Base-by-base conservation (phyloP, 2,888 invertebrate genomes). In the Pollenia angustigena region DNA sequence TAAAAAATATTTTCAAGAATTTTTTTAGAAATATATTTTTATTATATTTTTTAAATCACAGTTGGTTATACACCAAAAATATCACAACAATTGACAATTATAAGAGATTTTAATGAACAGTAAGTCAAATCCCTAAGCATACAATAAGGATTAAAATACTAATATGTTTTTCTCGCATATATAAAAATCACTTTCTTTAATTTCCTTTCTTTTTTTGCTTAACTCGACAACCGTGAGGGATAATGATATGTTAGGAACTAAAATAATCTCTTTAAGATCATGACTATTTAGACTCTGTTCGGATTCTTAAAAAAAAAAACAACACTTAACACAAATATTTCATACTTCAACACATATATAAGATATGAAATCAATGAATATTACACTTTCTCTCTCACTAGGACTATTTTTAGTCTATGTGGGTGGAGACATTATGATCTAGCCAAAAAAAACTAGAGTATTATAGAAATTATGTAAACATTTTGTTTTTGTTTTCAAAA, bases 391-490 rank as follows among this genome's bases (percentile, higher is more conserved):
- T 80, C 78, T 85, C 79, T 84, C 88, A 71, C 87, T 88, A 89
- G 88, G 89, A 89, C 92, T 92, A 93, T 93, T 92, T 93, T 92
- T 92, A 93, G 92, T 88, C 89, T 85, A 89, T 89, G 90, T 90
- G 89, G 92, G 93, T 90, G 93, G 89, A 88, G 89, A 87, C 85
- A 66, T 32, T 2, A 52, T 68, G 44, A 60, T 75, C 68, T 71
- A 83, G 48, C 18, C 40, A 56, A 60, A 56, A 58, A 32, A 11
- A 46, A 72, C 8, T 46, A 76, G 54, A 72, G 42, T 16, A 48
- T 32, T 11, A 66, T 23, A 60, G 56, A 54, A 62, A 71, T 81
- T 78, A 72, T 46, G 72, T 48, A 68, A 85, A 78, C 40, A 78
- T 32, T 44, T 42, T 52, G 11, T 52, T 72, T 56, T 44, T 78